Percentiles rank a stretch among this genome's conserved stretches.
phyloP scores from a whole-genome alignment of 2,797 vertebrate species.

The Acridotheres tristis region DNA sequence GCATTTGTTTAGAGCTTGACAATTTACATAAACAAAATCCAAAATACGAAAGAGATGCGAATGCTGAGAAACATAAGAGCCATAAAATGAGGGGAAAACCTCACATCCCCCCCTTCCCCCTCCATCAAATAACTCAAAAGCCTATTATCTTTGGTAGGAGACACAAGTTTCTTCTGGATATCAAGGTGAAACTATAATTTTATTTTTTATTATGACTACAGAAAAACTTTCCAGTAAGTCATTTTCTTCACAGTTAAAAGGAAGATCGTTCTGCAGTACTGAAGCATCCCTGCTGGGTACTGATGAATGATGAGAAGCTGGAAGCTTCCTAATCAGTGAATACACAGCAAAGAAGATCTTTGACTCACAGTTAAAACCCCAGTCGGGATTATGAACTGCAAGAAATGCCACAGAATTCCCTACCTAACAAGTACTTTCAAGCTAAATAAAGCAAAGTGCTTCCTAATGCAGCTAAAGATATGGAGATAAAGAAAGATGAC shows the following conservation, averaged over 20 bases:
- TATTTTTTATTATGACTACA: neutral
- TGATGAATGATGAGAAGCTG: slow-evolving; percentile 33
- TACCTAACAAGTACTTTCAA: neutral
- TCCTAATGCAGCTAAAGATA: neutral
- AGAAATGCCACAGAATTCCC: slow-evolving; percentile 19
- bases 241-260: neutral
- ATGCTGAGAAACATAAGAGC: neutral
- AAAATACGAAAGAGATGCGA: neutral
- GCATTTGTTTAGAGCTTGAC: neutral
- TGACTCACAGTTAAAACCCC: slow-evolving; percentile 40
- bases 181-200: neutral
- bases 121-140: neutral
- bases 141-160: slow-evolving; percentile 4
- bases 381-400: neutral
- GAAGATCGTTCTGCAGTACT: neutral
- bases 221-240: neutral
- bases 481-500: slow-evolving; percentile 15
- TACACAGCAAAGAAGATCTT: slow-evolving; percentile 17
- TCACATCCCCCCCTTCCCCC: neutral
- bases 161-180: neutral
- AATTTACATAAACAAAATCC: neutral
- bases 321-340: slow-evolving; percentile 52
- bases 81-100: neutral
- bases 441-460: slow-evolving; percentile 8
- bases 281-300: neutral